phyloP scores from a whole-genome alignment of 2,797 vertebrate genomes.

The Tinamus major region DNA sequence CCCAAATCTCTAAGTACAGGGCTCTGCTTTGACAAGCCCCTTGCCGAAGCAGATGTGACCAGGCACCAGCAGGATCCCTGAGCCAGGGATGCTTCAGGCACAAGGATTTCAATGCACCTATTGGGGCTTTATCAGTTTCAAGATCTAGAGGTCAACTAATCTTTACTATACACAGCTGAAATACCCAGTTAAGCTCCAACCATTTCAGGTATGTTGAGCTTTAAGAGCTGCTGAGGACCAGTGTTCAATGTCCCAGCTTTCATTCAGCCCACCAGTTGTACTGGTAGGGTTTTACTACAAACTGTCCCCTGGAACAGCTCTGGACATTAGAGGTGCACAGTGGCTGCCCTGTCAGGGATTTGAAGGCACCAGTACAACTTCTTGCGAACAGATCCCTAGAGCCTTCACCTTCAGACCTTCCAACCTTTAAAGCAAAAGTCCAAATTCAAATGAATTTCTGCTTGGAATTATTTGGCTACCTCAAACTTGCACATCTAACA shows the following conservation, averaged over 20 bases:
- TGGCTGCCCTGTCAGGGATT: neutral
- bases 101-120: neutral
- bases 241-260: fast-evolving
- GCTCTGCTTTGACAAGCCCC: neutral
- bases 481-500: neutral
- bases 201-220: neutral
- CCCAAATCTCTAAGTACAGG: neutral
- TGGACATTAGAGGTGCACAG: neutral
- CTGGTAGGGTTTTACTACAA: fast-evolving
- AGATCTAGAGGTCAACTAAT: neutral
- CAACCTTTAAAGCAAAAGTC: neutral
- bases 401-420: neutral
- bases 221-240: neutral
- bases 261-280: neutral
- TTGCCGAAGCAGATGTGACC: neutral
- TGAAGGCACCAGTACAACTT: neutral
- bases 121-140: neutral
- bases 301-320: neutral
- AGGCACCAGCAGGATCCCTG: neutral
- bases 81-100: neutral
- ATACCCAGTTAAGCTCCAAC: neutral
- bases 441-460: neutral
- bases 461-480: neutral
- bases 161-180: neutral
- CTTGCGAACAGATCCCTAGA: neutral